These are phyloP conservation scores for Mesembrinibis cayennensis DNA, from an alignment of 2,113 vertebrate species.

Conservation along the genomic window DNA sequence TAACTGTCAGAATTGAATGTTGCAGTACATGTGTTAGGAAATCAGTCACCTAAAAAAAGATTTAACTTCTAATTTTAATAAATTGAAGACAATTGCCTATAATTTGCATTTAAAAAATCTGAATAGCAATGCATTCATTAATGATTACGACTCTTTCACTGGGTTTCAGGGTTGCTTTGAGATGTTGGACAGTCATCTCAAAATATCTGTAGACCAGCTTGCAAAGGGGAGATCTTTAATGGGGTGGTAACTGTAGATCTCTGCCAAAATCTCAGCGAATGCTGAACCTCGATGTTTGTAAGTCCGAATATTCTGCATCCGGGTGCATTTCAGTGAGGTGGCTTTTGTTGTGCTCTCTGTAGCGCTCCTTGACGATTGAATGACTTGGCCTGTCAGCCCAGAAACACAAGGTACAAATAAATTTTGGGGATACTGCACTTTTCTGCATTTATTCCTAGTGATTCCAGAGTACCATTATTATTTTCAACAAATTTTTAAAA, in stretches of 20 bases:
- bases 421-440: no score
- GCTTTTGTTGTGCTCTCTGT: background rate
- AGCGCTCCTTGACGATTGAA: background rate
- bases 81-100: background rate
- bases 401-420: background rate
- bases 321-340: background rate
- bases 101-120: background rate
- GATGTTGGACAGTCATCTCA: no score
- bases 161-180: background rate
- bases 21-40: background rate
- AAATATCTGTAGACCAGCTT: background rate
- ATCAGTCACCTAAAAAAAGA: background rate
- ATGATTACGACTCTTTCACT: background rate
- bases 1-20: background rate
- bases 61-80: background rate
- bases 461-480: background rate
- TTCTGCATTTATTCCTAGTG: background rate
- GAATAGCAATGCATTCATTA: background rate
- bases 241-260: background rate
- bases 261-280: background rate
- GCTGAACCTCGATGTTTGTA: background rate
- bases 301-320: background rate
- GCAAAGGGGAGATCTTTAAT: background rate
- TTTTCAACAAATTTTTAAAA: background rate
- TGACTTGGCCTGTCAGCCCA: background rate